Conservation (phyloP, 2,113 vertebrate genomes). For the Cyanistes caeruleus region DNA sequence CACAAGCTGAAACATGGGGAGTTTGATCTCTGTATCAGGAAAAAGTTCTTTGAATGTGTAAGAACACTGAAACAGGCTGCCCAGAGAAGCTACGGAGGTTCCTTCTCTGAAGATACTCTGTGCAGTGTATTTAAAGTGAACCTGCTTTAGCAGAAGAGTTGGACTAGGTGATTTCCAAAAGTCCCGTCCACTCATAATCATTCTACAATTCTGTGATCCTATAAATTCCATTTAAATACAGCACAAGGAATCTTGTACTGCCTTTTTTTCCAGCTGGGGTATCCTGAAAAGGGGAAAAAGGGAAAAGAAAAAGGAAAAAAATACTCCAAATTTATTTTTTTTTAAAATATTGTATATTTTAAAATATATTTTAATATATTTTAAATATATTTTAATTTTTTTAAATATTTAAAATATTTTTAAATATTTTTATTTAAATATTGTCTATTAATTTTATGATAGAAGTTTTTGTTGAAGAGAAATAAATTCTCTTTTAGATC, state of each 20-base stretch:
- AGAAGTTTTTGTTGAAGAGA: rapidly evolving
- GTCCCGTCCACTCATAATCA: too few species aligned
- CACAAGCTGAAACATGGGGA: neutral
- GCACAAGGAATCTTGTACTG: neutral
- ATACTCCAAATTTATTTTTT: neutral
- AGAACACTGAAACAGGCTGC: neutral
- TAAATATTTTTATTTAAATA: too few species aligned
- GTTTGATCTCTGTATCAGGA: neutral
- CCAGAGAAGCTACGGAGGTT: neutral
- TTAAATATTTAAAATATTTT: too few species aligned
- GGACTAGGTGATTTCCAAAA: neutral
- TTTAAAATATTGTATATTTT: too few species aligned
- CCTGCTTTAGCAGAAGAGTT: neutral
- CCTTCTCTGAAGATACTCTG: too few species aligned
- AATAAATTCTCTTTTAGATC: neutral
- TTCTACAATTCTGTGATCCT: neutral
- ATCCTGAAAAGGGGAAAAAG: neutral
- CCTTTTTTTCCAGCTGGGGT: neutral
- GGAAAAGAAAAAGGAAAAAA: neutral
- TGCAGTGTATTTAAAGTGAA: neutral
- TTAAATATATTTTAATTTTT: too few species aligned
- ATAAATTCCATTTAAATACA: neutral
- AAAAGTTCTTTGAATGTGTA: neutral
- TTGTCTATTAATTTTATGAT: neutral
- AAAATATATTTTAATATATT: too few species aligned